phyloP scores from a whole-genome alignment of 2,113 vertebrate species.

The Dryoscopus gambensis region DNA sequence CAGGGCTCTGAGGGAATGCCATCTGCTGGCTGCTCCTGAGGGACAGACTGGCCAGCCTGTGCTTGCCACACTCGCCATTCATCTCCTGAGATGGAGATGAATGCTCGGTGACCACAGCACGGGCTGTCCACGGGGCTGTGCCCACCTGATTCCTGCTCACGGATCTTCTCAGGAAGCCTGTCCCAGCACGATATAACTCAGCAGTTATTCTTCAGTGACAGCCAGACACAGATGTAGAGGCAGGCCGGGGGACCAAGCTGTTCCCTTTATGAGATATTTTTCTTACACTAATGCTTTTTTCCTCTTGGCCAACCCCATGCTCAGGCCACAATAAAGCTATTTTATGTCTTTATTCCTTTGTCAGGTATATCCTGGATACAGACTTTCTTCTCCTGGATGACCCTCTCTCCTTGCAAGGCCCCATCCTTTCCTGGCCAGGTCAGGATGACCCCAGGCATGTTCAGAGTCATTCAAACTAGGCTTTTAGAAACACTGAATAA shows the following conservation, averaged over 20 bases:
- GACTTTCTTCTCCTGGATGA: neutral
- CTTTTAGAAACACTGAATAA: neutral
- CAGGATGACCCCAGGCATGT: neutral
- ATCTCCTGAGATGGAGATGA: neutral
- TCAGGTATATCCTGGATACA: neutral
- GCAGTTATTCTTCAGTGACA: neutral
- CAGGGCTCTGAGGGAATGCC: neutral
- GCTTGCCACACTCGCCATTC: neutral
- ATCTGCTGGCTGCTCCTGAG: rapidly evolving
- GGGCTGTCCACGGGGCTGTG: neutral
- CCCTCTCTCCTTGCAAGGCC: neutral
- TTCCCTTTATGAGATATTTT: neutral
- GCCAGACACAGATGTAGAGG: neutral
- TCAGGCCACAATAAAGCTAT: neutral
- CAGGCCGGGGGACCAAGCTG: neutral
- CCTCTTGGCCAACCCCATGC: neutral
- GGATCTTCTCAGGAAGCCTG: neutral
- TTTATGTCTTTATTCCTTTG: neutral
- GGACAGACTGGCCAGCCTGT: neutral
- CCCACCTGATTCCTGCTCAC: neutral
- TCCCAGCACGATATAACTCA: neutral
- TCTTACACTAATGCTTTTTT: neutral
- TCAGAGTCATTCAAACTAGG: neutral
- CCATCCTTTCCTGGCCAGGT: neutral
- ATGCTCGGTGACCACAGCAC: rapidly evolving